A percentile compares a stretch with the other conserved stretches of the same genome.
phyloP scores from a whole-genome alignment of 2,888 invertebrate species.

The Drosophila engyochracea region DNA sequence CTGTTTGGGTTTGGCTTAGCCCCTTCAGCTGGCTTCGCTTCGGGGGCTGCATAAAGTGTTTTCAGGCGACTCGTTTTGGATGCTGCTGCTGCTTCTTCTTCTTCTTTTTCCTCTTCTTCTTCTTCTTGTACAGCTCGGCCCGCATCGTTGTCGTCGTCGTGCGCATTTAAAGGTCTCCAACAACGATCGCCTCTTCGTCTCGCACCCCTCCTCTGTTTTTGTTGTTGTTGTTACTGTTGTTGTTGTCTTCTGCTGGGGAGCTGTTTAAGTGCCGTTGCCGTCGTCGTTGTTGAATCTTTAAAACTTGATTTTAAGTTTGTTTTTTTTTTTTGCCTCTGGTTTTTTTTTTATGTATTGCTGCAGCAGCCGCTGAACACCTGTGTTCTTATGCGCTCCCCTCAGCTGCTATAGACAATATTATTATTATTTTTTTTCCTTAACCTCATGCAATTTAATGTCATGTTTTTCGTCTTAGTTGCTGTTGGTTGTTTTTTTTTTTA shows the following conservation, averaged over 20 bases:
- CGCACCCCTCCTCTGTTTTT: neutral
- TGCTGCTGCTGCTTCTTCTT: constrained; percentile 36
- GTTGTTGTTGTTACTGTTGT: neutral
- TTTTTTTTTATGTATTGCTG: constrained; percentile 66
- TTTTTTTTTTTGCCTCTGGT: constrained; percentile 43
- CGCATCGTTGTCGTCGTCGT: constrained; percentile 67
- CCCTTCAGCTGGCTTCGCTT: constrained; percentile 40
- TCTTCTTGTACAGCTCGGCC: constrained; percentile 53
- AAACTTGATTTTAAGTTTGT: constrained; percentile 79
- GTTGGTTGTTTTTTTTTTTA: constrained; percentile 38
- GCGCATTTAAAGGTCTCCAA: constrained; percentile 77
- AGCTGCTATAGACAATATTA: constrained; percentile 60
- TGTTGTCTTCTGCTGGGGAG: constrained; percentile 51
- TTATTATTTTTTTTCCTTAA: constrained; percentile 51
- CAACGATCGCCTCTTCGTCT: constrained; percentile 24
- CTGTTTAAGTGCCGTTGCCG: constrained; percentile 67
- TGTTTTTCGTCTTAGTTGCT: constrained; percentile 79
- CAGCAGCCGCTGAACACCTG: constrained; percentile 77
- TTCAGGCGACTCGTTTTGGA: constrained; percentile 67
- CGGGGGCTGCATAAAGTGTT: constrained; percentile 44
- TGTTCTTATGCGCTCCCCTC: constrained; percentile 66
- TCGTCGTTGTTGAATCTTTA: constrained; percentile 72
- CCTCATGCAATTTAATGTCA: constrained; percentile 82
- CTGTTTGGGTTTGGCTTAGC: constrained; percentile 54
- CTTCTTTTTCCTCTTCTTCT: constrained; percentile 24